Evolutionary conservation across 2,888 invertebrate genomes (phyloP).

Genomic region (Macropis europaea): DNA sequence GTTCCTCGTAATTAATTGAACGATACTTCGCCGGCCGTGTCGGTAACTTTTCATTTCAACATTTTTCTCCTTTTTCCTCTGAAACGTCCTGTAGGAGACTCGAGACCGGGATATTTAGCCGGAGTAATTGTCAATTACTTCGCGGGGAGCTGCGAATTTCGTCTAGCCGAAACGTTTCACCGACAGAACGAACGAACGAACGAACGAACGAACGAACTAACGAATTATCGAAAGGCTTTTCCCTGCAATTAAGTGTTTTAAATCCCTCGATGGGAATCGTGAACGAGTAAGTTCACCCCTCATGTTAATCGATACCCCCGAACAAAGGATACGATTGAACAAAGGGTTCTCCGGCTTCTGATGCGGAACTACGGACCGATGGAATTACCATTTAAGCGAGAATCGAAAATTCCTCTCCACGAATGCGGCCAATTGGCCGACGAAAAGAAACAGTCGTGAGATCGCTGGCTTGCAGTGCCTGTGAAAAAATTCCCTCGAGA

Average conservation of each 20-base stretch:
- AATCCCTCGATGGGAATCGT: constrained; percentile 43
- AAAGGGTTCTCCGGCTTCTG: constrained; percentile 36
- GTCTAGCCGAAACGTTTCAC: constrained; percentile 1
- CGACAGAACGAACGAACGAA: neutral
- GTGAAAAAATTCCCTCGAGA: too few relatives aligned
- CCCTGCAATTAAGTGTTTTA: constrained; percentile 58
- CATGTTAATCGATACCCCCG: constrained; percentile 54
- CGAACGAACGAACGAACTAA: constrained; percentile 30
- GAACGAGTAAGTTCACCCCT: constrained; percentile 47
- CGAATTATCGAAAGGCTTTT: constrained; percentile 33
- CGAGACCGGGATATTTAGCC: neutral
- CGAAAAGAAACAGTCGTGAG: neutral
- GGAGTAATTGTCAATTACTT: constrained; percentile 24
- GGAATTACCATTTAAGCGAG: constrained; percentile 51
- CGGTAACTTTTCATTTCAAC: neutral
- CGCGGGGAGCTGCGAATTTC: neutral
- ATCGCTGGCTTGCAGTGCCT: too few relatives aligned
- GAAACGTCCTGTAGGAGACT: neutral
- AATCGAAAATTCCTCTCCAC: constrained; percentile 38
- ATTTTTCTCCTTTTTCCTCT: constrained; percentile 1
- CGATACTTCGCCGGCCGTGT: neutral
- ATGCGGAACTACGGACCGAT: constrained; percentile 36
- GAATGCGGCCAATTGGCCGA: constrained; percentile 3
- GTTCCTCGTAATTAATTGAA: constrained; percentile 29
- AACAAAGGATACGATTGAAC: constrained; percentile 56